A percentile compares a stretch with the other conserved stretches of the same genome.
Evolutionary conservation across 2,797 vertebrate genomes (phyloP).

Genomic region (Amblyopsis hoosieri): DNA sequence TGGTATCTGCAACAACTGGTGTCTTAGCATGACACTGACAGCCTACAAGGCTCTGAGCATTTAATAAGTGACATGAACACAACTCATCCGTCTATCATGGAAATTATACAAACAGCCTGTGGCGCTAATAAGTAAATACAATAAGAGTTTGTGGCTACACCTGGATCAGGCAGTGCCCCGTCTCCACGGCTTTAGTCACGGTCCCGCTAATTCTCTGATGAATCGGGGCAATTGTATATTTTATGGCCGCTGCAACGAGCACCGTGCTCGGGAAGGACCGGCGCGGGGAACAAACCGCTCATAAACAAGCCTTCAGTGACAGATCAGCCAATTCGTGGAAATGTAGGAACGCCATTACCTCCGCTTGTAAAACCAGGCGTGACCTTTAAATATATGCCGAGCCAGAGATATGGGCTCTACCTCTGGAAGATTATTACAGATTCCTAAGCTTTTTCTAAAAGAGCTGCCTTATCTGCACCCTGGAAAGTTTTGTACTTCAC

Average conservation of each 20-base stretch:
- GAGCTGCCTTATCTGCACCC: slow-evolving; percentile 45
- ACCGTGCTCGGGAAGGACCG: slow-evolving; percentile 41
- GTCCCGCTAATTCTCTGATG: slow-evolving; percentile 73
- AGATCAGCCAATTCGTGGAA: slow-evolving; percentile 74
- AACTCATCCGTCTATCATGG: slow-evolving; percentile 11
- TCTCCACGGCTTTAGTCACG: slow-evolving; percentile 48
- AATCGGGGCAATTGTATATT: slow-evolving; percentile 73
- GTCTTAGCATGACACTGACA: too few species aligned
- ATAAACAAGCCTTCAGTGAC: slow-evolving; percentile 76
- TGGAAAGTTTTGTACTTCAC: slow-evolving; percentile 44
- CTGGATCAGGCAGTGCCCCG: slow-evolving; percentile 47
- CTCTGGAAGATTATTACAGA: slow-evolving; percentile 58
- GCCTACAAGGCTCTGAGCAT: background rate
- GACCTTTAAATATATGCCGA: slow-evolving; percentile 76
- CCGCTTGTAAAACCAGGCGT: slow-evolving; percentile 73
- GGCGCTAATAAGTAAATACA: slow-evolving; percentile 36
- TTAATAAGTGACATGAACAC: too few species aligned
- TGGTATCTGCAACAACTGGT: too few species aligned
- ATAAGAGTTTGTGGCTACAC: slow-evolving; percentile 42
- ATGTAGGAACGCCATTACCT: slow-evolving; percentile 67
- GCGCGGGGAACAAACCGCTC: slow-evolving; percentile 59
- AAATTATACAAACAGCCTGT: slow-evolving; percentile 22
- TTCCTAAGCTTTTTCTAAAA: slow-evolving; percentile 33
- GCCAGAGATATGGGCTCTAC: slow-evolving; percentile 50
- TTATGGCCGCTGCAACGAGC: slow-evolving; percentile 70